Base-by-base conservation (phyloP, 2,888 invertebrate genomes). In the Melanotus villosus region DNA sequence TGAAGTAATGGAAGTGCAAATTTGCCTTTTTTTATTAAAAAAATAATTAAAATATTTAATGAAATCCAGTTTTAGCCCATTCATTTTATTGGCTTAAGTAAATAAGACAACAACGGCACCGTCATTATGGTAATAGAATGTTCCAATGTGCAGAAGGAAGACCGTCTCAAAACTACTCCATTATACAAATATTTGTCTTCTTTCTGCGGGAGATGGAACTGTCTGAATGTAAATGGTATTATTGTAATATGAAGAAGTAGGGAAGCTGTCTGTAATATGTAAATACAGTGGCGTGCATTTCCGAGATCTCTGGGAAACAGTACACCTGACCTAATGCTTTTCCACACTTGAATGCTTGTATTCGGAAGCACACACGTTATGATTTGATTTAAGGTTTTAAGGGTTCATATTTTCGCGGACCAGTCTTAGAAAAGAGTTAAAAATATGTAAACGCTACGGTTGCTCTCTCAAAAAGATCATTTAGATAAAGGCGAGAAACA, bases 141-240 rank as follows among this genome's bases (percentile, higher is more conserved):
- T 70, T 58, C 45, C 62, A 50, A 73, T 65, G 65, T 60, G 68
- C 43, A 34, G 47, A 58, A 70, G 50, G 65, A 64, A 70, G 64
- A 50, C 47, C 50, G 58, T 43, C 64, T 47, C 45, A 62, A 74
- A 79, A 81, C 80, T 80, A 81, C 80, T 81, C 80, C 73, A 81
- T 82, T 82, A 81, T 81, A 81, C 80, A 81, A 82, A 82, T 82
- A 82, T 82, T 82, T 82, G 80, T 80, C 80, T 82, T 81, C 79
- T 80, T 82, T 81, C 79, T 73, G 74, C 75, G 70, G 77, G 73
- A 78, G 77, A 78, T 78, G 77, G 79, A 79, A 80, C 77, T 76
- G 79, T 74, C 80, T 77, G 79, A 80, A 80, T 80, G 78, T 78
- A 80, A 80, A 81, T 80, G 80, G 80, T 80, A 80, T 80, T 80